Evolutionary conservation across 2,888 invertebrate species (phyloP).

Genomic region (Desoria tigrina): DNA sequence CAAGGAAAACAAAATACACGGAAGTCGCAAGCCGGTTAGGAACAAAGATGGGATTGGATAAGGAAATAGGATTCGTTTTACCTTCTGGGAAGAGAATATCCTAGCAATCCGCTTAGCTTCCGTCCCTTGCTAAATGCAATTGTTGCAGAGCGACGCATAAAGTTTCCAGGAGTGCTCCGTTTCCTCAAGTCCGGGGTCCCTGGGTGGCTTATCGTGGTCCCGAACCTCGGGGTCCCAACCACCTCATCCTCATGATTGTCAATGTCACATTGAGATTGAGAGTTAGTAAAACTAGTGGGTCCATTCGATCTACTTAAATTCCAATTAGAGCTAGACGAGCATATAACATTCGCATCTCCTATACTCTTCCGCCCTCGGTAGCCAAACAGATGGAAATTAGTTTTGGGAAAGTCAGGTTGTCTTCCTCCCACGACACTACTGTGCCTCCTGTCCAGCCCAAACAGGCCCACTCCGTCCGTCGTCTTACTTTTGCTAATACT

Average conservation of each 20-base stretch:
- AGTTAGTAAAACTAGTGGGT: background rate
- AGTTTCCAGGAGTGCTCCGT: constrained; percentile 16
- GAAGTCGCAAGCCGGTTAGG: too few relatives aligned
- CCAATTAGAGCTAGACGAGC: background rate
- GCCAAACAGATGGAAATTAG: constrained; percentile 19
- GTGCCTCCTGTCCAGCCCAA: background rate
- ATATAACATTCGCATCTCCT: background rate
- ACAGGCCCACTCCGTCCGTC: background rate
- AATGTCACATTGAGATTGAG: background rate
- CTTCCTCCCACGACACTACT: background rate
- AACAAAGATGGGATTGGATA: background rate
- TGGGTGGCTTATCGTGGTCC: constrained; percentile 4
- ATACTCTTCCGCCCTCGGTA: constrained; percentile 4
- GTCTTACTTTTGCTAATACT: constrained; percentile 8
- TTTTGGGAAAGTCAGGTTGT: constrained; percentile 14
- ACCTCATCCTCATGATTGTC: background rate
- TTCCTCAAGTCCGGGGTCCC: constrained; percentile 17
- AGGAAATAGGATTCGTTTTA: constrained; percentile 15
- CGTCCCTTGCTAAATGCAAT: constrained; percentile 39
- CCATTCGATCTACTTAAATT: background rate
- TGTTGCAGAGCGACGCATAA: constrained; percentile 39
- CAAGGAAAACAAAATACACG: too few relatives aligned
- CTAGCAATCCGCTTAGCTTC: constrained; percentile 37
- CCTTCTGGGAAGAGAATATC: constrained; percentile 38
- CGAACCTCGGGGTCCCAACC: background rate